Conservation (phyloP, 2,113 vertebrate species). For the cattle (Bos taurus) region DNA sequence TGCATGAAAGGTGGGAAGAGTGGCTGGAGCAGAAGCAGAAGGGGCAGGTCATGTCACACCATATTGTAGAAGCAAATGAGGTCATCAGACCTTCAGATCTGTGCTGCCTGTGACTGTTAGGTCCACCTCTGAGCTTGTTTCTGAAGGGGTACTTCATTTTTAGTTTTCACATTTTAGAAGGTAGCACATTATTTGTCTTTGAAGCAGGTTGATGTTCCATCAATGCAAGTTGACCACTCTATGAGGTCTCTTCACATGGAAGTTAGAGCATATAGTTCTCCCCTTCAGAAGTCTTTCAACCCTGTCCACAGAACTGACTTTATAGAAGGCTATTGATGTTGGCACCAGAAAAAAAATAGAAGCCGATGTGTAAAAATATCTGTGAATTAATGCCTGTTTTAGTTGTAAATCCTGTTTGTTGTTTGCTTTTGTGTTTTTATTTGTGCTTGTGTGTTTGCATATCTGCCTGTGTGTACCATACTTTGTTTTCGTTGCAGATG, state of each 20-base stretch:
- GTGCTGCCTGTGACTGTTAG: neutral
- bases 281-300: neutral
- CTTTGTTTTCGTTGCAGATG: conserved; percentile 29
- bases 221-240: neutral
- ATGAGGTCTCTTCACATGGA: neutral
- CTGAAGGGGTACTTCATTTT: neutral
- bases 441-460: neutral
- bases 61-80: neutral
- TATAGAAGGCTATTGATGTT: neutral
- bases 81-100: neutral
- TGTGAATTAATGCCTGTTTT: conserved; percentile 18
- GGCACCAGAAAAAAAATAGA: neutral
- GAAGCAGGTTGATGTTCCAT: neutral
- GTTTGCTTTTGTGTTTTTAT: conserved; percentile 9
- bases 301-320: neutral
- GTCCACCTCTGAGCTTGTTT: conserved; percentile 1
- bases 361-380: neutral
- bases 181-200: neutral
- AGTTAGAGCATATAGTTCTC: neutral
- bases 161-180: neutral
- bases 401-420: neutral
- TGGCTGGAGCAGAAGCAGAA: neutral
- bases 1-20: neutral
- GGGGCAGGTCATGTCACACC: neutral
- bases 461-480: neutral